A percentile compares a stretch with the other conserved stretches of the same genome.
Conservation (phyloP, 2,888 invertebrate species). For the Eupithecia tripunctaria region DNA sequence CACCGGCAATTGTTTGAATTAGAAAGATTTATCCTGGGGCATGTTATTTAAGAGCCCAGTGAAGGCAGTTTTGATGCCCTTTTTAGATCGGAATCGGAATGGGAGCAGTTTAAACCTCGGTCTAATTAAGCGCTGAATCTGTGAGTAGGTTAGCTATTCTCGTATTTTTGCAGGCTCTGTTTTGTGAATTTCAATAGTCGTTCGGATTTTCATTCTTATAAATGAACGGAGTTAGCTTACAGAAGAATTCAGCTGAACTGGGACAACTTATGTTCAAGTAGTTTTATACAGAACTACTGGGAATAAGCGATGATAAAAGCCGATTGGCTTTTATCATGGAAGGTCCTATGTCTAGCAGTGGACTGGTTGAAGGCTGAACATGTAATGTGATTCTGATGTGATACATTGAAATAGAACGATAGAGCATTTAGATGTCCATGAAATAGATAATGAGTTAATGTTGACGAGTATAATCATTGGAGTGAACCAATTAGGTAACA, state of each 20-base stretch:
- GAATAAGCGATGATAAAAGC: too few species aligned
- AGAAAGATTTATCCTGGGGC: conserved; percentile 54
- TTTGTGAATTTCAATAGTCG: conserved; percentile 21
- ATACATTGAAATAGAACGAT: neutral
- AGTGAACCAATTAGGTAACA: conserved; percentile 41
- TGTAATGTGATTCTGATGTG: neutral
- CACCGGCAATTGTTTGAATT: conserved; percentile 62
- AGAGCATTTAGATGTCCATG: neutral
- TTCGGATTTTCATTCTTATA: conserved; percentile 15
- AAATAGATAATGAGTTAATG: neutral
- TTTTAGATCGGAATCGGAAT: conserved; percentile 38
- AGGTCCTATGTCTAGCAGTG: neutral
- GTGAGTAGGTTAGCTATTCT: conserved; percentile 27
- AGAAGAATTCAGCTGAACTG: neutral
- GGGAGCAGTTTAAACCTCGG: conserved; percentile 30
- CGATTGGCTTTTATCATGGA: too few species aligned
- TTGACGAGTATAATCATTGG: neutral
- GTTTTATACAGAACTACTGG: neutral
- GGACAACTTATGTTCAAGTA: neutral
- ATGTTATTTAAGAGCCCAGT: conserved; percentile 45
- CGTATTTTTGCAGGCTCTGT: conserved; percentile 14
- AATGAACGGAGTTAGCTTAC: neutral
- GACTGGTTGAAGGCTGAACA: neutral
- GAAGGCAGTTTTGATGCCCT: conserved; percentile 40
- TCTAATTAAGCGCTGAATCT: conserved; percentile 31